Evolutionary conservation across 1,140 invertebrate genomes (phyloP).

Genomic region (Anoplophora glabripennis): DNA sequence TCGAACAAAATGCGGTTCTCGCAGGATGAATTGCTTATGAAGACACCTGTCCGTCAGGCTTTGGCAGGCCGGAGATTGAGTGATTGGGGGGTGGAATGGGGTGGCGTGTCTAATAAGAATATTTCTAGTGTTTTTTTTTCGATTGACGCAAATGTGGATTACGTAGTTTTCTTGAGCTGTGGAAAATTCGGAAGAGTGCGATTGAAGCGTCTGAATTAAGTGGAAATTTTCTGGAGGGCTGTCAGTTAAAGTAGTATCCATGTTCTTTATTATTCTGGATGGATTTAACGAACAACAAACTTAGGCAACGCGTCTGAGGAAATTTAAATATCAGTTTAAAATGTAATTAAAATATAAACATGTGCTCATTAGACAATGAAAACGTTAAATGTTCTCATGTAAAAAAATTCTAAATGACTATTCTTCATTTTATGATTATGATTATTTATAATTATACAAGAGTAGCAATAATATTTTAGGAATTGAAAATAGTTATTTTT

Average conservation of each 20-base stretch:
- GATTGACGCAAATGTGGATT: conserved; percentile 1
- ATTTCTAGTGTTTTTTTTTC: neutral
- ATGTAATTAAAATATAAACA: too few species aligned
- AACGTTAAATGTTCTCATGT: too few species aligned
- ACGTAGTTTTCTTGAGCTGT: neutral
- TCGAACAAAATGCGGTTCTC: conserved; percentile 9
- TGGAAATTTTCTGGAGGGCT: neutral
- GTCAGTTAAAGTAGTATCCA: too few species aligned
- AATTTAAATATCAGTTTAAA: too few species aligned
- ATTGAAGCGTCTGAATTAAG: neutral
- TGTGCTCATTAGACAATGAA: too few species aligned
- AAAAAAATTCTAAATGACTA: too few species aligned
- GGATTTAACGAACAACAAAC: too few species aligned
- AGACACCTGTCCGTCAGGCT: conserved; percentile 17
- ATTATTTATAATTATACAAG: too few species aligned
- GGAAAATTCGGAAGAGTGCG: neutral
- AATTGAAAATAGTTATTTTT: too few species aligned
- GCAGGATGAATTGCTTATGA: conserved; percentile 20
- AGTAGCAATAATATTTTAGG: too few species aligned
- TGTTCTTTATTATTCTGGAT: neutral
- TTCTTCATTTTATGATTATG: too few species aligned
- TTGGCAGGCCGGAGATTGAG: conserved; percentile 6
- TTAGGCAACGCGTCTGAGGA: too few species aligned
- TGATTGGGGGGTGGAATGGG: neutral
- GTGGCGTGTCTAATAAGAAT: neutral